These are phyloP conservation scores for Ferdinandea cuprea DNA, from an alignment of 2,888 invertebrate species.

Conservation along the genomic window DNA sequence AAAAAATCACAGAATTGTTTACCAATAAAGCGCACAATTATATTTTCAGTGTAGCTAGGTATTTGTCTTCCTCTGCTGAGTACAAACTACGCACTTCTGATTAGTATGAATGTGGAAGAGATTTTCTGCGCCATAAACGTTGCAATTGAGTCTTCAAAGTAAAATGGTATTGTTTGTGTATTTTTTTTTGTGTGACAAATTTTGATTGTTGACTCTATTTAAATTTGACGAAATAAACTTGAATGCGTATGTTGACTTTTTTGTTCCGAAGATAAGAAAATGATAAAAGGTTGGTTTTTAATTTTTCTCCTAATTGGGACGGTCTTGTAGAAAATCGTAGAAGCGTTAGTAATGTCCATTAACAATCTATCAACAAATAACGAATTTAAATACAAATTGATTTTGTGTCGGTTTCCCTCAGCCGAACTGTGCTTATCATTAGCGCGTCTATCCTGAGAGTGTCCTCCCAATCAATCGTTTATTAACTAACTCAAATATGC, in stretches of 20 bases:
- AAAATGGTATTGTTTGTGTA: conserved; percentile 5
- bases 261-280: neutral
- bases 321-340: too few species aligned
- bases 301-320: too few species aligned
- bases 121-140: neutral
- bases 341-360: too few species aligned
- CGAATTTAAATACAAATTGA: too few species aligned
- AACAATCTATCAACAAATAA: too few species aligned
- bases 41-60: too few species aligned
- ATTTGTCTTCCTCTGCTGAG: conserved; percentile 25
- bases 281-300: too few species aligned
- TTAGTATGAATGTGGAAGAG: conserved; percentile 1
- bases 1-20: too few species aligned
- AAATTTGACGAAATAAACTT: too few species aligned
- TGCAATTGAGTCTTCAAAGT: conserved; percentile 8
- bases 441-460: neutral
- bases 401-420: neutral
- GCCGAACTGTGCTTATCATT: neutral
- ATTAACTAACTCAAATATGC: conserved; percentile 52
- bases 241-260: conserved; percentile 8
- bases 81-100: conserved; percentile 29
- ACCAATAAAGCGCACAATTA: too few species aligned
- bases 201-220: conserved; percentile 12
- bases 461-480: conserved; percentile 11
- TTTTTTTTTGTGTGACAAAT: conserved; percentile 30